A percentile compares a stretch with the other conserved stretches of the same genome.
Evolutionary conservation across 2,113 vertebrate species (phyloP).

Genomic region (Myocastor coypus): DNA sequence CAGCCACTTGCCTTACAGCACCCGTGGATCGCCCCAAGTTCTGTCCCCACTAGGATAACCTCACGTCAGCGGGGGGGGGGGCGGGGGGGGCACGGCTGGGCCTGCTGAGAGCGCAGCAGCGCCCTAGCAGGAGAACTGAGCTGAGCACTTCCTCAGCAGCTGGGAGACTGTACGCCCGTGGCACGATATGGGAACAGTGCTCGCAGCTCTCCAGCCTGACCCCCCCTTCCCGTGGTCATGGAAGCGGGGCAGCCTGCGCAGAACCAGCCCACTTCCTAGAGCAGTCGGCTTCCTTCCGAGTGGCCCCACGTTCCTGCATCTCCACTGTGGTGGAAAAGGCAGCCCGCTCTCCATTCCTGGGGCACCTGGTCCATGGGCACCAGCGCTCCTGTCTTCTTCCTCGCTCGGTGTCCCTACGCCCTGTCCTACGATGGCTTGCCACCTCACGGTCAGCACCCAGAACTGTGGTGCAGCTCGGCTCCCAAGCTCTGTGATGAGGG

Average conservation of each 20-base stretch:
- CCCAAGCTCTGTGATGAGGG: neutral
- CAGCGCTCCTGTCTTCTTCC: neutral
- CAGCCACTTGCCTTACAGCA: neutral
- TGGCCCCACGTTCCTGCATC: neutral
- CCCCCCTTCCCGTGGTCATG: no score
- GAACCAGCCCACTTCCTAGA: no score
- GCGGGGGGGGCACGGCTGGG: neutral
- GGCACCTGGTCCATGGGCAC: rapidly evolving
- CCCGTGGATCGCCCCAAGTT: neutral
- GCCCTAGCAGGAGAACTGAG: neutral
- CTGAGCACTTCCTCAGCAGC: neutral
- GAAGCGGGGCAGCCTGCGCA: rapidly evolving
- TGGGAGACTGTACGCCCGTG: rapidly evolving
- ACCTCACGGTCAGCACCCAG: neutral
- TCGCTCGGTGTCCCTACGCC: neutral
- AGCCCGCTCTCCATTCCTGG: neutral
- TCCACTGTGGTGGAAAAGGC: neutral
- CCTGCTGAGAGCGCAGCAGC: neutral
- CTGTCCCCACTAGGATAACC: neutral
- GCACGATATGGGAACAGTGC: neutral
- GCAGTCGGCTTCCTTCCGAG: neutral
- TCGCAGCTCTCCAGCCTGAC: neutral
- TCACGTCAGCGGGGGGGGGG: neutral
- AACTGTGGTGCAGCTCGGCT: neutral
- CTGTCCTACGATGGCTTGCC: neutral